Evolutionary conservation across 2,113 vertebrate genomes (phyloP), one percentile per base, ranked within the genome.

Genomic region (Ifrita kowaldi): DNA sequence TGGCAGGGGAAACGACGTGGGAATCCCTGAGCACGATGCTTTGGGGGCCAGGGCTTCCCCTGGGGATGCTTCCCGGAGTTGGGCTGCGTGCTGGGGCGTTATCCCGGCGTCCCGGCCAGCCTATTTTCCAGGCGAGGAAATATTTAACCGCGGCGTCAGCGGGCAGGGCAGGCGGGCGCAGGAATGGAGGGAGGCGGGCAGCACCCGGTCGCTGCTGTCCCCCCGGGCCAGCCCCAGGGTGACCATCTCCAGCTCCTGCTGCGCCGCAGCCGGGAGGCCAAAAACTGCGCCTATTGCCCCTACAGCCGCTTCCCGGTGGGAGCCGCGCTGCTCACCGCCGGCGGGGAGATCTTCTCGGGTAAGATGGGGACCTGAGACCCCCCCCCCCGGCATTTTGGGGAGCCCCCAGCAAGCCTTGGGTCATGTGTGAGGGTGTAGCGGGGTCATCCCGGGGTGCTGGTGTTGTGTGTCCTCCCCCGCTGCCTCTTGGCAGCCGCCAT

Each of bases 301-400:
- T 99, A 99, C 98, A 99, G 99, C 90, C 96, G 30, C 23, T 99
- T 99, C 95, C 98, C 98, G 1, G 99, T 99, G 69, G 99, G 99
- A 7, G 99, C 99, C 0, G 99, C 99, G 0, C 89, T 99, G 50
- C 96, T 99, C 87, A 99, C 99, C 3, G 24, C 86, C 53, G 93
- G 98, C 4, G 99, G 99, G 47, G 97, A 97, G 84, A 98, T 99
- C 96, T 98, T 99, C 95, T 99, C 98, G 2, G 99, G 99, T 99
- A 98, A 98, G 88, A 28, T 6, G 7, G 18, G 42, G 41, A n/a
- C 0, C 5, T 44, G 11, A 1, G 3, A 63, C 4, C 4, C 33
- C 28, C 12, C 7, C 2, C 1, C 2, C 19, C 2, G 53, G 16
- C 26, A 8, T 67, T 87, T 71, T 37, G 39, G 76, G 57, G 70